Conservation (phyloP, 2,113 vertebrate genomes). For the Cavia porcellus region DNA sequence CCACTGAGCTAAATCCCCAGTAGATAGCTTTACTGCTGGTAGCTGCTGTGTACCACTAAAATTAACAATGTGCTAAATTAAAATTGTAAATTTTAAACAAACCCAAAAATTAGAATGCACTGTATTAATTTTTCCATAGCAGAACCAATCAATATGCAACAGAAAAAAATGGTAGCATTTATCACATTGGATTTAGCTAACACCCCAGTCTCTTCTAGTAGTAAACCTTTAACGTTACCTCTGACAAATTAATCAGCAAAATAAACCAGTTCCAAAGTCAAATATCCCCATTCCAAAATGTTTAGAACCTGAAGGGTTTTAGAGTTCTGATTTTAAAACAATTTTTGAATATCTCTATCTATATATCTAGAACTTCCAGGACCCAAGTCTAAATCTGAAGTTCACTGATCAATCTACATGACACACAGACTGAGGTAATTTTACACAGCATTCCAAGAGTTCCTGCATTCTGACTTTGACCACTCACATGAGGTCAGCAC, state of each 20-base stretch:
- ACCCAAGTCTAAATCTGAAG: not conserved
- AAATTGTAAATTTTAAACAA: conserved; percentile 5
- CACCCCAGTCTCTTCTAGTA: not conserved
- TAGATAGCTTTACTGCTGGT: not conserved
- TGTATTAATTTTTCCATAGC: not conserved
- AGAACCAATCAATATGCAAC: conserved; percentile 16
- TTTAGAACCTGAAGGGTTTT: not conserved
- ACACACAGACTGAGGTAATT: not conserved
- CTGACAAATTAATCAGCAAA: conserved; percentile 43
- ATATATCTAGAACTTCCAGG: not conserved
- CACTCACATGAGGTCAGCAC: not conserved
- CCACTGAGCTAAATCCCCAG: no score
- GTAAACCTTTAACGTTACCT: conserved; percentile 22
- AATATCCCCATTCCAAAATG: not conserved
- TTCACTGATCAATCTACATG: not conserved
- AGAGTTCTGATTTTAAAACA: not conserved
- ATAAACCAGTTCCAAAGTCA: conserved; percentile 21
- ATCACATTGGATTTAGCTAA: conserved; percentile 20
- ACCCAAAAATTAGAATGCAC: conserved; percentile 31
- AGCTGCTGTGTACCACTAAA: not conserved
- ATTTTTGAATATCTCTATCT: not conserved
- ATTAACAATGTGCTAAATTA: conserved; percentile 39
- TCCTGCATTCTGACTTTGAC: not conserved
- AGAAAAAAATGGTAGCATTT: conserved; percentile 22
- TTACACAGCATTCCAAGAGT: not conserved